Percentiles rank a stretch among this genome's conserved stretches.
Evolutionary conservation across 1,140 invertebrate genomes (phyloP).

Genomic region (Drosophila repleta): DNA sequence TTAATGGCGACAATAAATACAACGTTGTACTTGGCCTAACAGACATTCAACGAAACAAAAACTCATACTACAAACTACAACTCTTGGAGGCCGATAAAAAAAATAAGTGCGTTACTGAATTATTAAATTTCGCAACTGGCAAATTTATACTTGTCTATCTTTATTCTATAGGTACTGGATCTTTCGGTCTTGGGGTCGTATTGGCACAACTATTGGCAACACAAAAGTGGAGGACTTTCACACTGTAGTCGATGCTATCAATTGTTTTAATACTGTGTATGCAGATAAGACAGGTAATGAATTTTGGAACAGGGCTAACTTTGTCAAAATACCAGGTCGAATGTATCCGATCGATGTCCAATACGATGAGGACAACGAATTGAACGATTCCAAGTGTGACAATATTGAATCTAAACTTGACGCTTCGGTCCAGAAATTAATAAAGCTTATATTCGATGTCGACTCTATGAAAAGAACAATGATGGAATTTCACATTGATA

Average conservation of each 20-base stretch:
- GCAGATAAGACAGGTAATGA: conserved; percentile 93
- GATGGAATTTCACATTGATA: conserved; percentile 97
- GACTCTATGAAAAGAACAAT: conserved; percentile 96
- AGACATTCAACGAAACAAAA: conserved; percentile 93
- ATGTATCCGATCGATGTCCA: conserved; percentile 97
- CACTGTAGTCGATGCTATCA: conserved; percentile 86
- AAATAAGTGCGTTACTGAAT: conserved; percentile 85
- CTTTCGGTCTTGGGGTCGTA: conserved; percentile 97
- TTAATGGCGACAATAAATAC: conserved; percentile 87
- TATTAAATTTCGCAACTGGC: too few species aligned
- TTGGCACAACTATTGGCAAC: conserved; percentile 96
- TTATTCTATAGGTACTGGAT: conserved; percentile 89
- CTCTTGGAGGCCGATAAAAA: conserved; percentile 91
- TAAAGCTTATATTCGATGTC: conserved; percentile 96
- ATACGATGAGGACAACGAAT: conserved; percentile 86
- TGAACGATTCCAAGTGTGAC: conserved; percentile 26
- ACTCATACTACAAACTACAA: conserved; percentile 98
- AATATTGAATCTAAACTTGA: conserved; percentile 88
- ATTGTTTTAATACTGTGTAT: conserved; percentile 89
- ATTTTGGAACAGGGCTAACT: conserved; percentile 89
- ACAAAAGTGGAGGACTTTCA: conserved; percentile 89
- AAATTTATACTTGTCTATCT: conserved; percentile 8
- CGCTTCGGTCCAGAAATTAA: conserved; percentile 91
- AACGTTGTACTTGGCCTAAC: conserved; percentile 92
- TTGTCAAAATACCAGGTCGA: conserved; percentile 91